Percentiles rank a stretch among this genome's conserved stretches.
These are phyloP conservation scores for Siniperca obscura DNA, from an alignment of 2,797 vertebrate species.

Conservation along the genomic window DNA sequence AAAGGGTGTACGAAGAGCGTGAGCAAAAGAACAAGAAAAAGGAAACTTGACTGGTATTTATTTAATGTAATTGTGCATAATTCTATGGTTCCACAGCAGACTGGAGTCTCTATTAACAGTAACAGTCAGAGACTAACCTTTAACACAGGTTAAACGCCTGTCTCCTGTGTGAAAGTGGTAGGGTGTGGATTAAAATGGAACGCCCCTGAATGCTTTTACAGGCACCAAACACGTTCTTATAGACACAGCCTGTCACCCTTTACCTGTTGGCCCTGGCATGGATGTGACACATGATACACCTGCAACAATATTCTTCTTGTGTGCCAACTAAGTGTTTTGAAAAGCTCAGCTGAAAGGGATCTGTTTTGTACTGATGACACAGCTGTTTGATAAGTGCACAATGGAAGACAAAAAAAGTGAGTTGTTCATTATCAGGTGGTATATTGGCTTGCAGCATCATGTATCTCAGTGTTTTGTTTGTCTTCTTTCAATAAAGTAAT, in stretches of 20 bases:
- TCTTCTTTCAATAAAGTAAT: slow-evolving; percentile 13
- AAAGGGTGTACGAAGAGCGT: not conserved
- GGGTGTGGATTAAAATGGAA: slow-evolving; percentile 5
- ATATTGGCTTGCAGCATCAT: slow-evolving; percentile 32
- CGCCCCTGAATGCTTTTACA: not conserved
- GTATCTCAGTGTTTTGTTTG: not conserved
- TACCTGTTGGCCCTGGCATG: not conserved
- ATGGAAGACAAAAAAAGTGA: slow-evolving; percentile 20
- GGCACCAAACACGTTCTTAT: not conserved
- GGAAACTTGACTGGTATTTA: not conserved
- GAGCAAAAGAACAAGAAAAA: not conserved
- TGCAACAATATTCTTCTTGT: not conserved
- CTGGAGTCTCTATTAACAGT: not conserved
- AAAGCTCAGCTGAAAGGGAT: slow-evolving; percentile 14
- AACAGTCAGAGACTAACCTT: not conserved
- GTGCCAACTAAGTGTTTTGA: not conserved
- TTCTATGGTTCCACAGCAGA: slow-evolving; percentile 12
- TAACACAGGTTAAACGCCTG: not conserved
- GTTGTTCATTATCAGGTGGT: slow-evolving; percentile 9
- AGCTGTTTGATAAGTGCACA: slow-evolving; percentile 34
- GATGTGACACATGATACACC: slow-evolving; percentile 3
- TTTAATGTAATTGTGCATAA: slow-evolving; percentile 9
- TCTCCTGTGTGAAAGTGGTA: not conserved
- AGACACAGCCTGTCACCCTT: not conserved
- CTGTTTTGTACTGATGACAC: slow-evolving; percentile 10